These are phyloP conservation scores for Drosophila ananassae DNA, from an alignment of 1,140 invertebrate genomes.

Conservation along the genomic window DNA sequence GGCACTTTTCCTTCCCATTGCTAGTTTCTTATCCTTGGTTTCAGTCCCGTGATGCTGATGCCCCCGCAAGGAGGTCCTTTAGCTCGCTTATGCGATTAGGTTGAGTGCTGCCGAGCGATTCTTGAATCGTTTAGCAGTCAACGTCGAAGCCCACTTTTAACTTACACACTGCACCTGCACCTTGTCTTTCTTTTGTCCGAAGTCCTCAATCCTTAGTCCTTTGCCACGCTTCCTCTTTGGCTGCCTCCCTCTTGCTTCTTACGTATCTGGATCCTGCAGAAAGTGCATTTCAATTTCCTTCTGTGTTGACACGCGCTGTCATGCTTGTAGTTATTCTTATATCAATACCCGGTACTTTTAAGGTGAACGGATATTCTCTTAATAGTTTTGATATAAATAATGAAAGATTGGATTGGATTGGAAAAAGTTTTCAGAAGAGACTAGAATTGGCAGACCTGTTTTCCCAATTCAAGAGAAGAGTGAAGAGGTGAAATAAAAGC, in stretches of 20 bases:
- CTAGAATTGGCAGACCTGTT: too few relatives aligned
- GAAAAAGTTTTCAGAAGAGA: too few relatives aligned
- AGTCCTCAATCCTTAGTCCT: background rate
- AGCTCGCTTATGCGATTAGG: conserved; percentile 50
- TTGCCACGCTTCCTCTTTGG: background rate
- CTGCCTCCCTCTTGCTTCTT: background rate
- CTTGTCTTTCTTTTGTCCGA: background rate
- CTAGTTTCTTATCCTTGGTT: background rate
- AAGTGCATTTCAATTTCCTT: conserved; percentile 70
- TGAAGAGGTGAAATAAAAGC: too few relatives aligned
- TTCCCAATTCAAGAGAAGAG: too few relatives aligned
- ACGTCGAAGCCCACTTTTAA: conserved; percentile 3
- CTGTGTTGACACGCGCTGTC: conserved; percentile 17
- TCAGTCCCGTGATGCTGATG: background rate
- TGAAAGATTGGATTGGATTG: too few relatives aligned
- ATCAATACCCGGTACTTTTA: background rate
- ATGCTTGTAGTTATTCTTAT: conserved; percentile 6
- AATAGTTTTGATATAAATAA: too few relatives aligned
- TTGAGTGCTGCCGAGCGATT: conserved; percentile 33
- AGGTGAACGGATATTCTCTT: background rate
- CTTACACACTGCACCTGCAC: background rate
- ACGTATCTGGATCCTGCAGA: background rate
- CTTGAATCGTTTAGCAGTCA: conserved; percentile 26
- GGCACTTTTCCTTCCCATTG: background rate
- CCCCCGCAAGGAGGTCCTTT: background rate